Base-by-base conservation (phyloP, 2,113 vertebrate species). In the Callipepla squamata region DNA sequence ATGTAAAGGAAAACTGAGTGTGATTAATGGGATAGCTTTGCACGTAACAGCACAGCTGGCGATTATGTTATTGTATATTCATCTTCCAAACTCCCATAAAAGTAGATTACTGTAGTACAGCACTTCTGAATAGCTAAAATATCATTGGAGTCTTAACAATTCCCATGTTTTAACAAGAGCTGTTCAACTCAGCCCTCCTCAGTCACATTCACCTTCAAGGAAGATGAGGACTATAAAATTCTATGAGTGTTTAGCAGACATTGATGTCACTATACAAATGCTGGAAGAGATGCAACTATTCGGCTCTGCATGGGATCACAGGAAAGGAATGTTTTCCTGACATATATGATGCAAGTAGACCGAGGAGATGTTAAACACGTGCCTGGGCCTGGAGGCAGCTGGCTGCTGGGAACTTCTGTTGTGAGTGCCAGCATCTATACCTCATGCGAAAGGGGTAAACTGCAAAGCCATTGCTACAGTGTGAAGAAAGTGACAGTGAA, bases 51-150 rank as follows among this genome's bases (percentile, higher is more conserved):
- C 90, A 87, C 93, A 94, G 69, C 90, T 95, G 94, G 86, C 77
- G 84, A 87, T 96, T 95, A 38, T 84, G 89, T 84, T 95, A 92
- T 93, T 96, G 90, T 93, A 92, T 94, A 95, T 95, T 93, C 94
- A 89, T 74, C 88, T 96, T 95, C 88, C 80, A 84, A 93, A 92
- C 90, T 96, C 83, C 80, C 86, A 94, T 96, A 95, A 95, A 96
- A 96, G 91, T 85, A 67, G 92, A 93, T 94, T 89, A 85, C 88
- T 81, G 94, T 79, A 81, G 69, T 87, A 92, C 22, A 84, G 90
- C 89, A 90, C 83, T 92, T 84, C 66, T 92, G 92, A 93, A 87
- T 38, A 90, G 69, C 66, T 92, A 61, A 53, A 28, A 20, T 77
- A 65, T 79, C 69, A 75, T 9, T 76, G 74, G 69, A 90, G 69